Percentiles rank a stretch among this genome's conserved stretches.
phyloP scores from a whole-genome alignment of 2,888 invertebrate species.

The Caenorhabditis sp. region DNA sequence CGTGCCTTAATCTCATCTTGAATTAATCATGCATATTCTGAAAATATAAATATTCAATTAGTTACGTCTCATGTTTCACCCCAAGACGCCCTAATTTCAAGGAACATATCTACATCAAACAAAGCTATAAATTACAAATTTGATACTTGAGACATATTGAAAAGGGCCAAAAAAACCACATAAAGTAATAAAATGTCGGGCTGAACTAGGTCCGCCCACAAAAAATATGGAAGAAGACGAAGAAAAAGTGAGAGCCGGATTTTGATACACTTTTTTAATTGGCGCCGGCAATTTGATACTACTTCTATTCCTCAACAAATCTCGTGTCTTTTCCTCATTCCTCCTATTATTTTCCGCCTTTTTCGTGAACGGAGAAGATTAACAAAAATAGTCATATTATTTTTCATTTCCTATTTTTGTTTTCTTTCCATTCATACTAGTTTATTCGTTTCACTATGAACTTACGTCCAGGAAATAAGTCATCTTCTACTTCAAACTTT shows the following conservation, averaged over 20 bases:
- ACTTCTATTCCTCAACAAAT: too few relatives aligned
- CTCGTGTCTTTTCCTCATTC: background rate
- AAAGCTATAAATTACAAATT: background rate
- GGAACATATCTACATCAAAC: background rate
- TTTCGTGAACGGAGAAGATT: background rate
- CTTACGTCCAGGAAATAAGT: constrained; percentile 31
- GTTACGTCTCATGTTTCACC: background rate
- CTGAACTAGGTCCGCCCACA: too few relatives aligned
- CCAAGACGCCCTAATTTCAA: background rate
- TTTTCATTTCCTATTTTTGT: background rate
- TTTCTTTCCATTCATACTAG: background rate
- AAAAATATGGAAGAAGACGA: too few relatives aligned
- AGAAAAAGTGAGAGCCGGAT: background rate
- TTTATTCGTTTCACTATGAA: constrained; percentile 11
- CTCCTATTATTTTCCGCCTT: background rate
- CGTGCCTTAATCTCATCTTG: background rate
- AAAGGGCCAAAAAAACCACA: background rate
- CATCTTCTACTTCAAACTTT: constrained; percentile 35
- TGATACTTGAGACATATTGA: background rate
- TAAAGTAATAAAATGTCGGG: too few relatives aligned
- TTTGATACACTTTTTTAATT: background rate
- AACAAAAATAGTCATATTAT: background rate
- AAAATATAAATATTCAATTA: background rate
- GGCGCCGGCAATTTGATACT: background rate
- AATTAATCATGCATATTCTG: background rate